These are phyloP conservation scores for Zelleria hepariella DNA, from an alignment of 2,888 invertebrate species.

Conservation along the genomic window DNA sequence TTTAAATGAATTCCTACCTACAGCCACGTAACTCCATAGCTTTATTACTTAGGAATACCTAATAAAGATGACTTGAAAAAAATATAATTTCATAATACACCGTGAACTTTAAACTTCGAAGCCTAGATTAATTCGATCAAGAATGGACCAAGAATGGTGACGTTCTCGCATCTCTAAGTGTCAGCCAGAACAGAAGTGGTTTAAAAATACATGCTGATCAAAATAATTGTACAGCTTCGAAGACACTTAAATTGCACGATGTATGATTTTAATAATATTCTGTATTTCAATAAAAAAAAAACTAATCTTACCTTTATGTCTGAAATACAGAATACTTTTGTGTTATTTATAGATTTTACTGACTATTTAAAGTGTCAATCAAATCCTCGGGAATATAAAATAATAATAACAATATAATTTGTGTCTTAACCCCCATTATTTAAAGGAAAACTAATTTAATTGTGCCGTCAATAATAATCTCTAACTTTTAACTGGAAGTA, in stretches of 20 bases:
- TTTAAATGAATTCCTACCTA: too few species aligned
- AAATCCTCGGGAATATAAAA: constrained; percentile 34
- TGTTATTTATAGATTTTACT: background rate
- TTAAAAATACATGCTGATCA: too few species aligned
- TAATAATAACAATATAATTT: constrained; percentile 21
- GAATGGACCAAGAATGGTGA: too few species aligned
- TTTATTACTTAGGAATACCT: too few species aligned
- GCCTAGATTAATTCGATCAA: too few species aligned
- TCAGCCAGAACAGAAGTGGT: too few species aligned
- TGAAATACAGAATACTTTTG: background rate
- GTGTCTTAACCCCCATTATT: constrained; percentile 41
- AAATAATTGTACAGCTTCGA: too few species aligned
- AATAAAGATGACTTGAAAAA: too few species aligned
- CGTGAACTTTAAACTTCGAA: too few species aligned
- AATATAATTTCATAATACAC: too few species aligned
- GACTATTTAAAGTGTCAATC: constrained; percentile 67
- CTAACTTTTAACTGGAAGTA: constrained; percentile 2
- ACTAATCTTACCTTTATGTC: background rate
- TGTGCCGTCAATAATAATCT: constrained; percentile 24
- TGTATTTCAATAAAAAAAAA: background rate
- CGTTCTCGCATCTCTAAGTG: too few species aligned
- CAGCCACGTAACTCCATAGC: too few species aligned
- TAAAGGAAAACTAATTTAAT: constrained; percentile 36
- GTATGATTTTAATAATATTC: background rate
- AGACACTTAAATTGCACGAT: background rate